Base-by-base conservation (phyloP, 2,797 vertebrate species). In the Sebastes elongatus region DNA sequence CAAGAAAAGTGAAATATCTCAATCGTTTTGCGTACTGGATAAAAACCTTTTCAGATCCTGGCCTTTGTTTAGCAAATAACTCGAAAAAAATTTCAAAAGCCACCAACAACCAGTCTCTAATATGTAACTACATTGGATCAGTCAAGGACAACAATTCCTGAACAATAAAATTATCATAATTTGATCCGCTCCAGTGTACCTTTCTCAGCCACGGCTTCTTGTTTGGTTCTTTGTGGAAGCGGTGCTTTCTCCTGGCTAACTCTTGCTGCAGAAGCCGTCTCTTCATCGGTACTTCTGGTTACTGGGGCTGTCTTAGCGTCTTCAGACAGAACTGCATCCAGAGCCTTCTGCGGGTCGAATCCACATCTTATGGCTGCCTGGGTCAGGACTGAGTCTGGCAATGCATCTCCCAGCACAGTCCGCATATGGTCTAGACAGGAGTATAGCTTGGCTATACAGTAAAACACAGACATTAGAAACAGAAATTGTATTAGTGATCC, bases 381-480 rank as follows among this genome's bases (percentile, higher is more conserved):
- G 74, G 94, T 95, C 93, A 99, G 94, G 64, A 95, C 84, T 7
- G 97, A 96, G 60, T 99, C 97, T 22, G 97, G 94, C 70, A 98
- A 76, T 3, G 97, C 91, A 49, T 98, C 97, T 78, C 97, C 97
- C 67, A 99, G 92, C 61, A 99, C 96, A 67, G 98, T 92, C 85
- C 97, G 96, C 98, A 99, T 98, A 80, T 97, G 97, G 91, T 98
- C 98, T 95, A 99, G 96, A 92, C 98, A 99, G 16, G 97, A 98
- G 93, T 95, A 97, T 87, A 99, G 95, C 87, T 93, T 97, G 64
- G 96, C 98, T 99, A 89, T 33, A 94, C 87, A 69, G 88, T 38
- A 93, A 20, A 73, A 79, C 1, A 71, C 23, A 71, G 2, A 79
- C 2, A 0, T 53, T 23, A 70, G 49, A 49, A 13, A 53, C 5